A percentile compares a stretch with the other conserved stretches of the same genome.
These are phyloP conservation scores for Phortica magna DNA, from an alignment of 2,888 invertebrate genomes.

Conservation along the genomic window DNA sequence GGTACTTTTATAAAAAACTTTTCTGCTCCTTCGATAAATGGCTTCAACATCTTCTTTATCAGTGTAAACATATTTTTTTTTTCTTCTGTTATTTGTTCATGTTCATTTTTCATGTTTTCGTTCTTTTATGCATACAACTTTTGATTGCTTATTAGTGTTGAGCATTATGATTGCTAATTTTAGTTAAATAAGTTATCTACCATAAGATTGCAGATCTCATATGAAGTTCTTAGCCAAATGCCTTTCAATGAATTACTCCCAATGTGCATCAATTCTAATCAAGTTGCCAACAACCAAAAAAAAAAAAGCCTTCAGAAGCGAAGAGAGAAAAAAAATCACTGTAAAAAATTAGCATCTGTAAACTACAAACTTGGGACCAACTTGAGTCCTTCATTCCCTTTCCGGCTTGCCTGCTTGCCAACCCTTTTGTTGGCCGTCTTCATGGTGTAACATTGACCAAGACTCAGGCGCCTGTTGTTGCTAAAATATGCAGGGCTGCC, in stretches of 20 bases:
- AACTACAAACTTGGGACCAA: slow-evolving; percentile 22
- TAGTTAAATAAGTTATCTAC: neutral
- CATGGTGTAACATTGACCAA: slow-evolving; percentile 1
- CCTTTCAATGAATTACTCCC: neutral
- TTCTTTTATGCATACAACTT: slow-evolving; percentile 19
- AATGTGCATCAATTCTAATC: slow-evolving; percentile 11
- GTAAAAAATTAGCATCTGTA: slow-evolving; percentile 15
- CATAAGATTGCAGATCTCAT: too few relatives aligned
- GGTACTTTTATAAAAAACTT: slow-evolving; percentile 3
- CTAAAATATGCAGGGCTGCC: neutral
- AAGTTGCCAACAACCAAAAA: neutral
- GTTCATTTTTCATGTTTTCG: neutral
- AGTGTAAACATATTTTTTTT: slow-evolving; percentile 2
- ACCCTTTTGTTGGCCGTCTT: neutral
- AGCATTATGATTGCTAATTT: slow-evolving; percentile 1
- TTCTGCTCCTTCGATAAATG: slow-evolving; percentile 15
- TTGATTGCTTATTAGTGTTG: slow-evolving; percentile 27
- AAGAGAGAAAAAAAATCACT: neutral
- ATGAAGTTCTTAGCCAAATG: neutral
- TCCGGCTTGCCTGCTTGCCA: neutral
- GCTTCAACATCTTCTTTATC: neutral
- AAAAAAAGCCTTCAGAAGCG: neutral
- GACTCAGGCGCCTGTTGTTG: neutral
- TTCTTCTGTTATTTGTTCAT: neutral
- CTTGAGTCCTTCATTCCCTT: neutral